phyloP scores from a whole-genome alignment of 2,113 vertebrate genomes.

The Entosphenus tridentatus region DNA sequence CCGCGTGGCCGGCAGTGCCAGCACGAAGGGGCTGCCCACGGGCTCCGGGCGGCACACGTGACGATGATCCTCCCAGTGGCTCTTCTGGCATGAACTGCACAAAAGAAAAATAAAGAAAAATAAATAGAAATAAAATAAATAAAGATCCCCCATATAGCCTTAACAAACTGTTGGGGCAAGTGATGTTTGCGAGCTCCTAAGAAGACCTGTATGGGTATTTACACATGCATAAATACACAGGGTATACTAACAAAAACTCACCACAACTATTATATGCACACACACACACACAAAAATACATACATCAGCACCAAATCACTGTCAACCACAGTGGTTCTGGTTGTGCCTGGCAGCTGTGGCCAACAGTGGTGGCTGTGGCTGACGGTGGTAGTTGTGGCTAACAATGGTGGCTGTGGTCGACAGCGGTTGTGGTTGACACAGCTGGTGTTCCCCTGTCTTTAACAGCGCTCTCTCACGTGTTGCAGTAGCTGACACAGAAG shows the following conservation, averaged over 20 bases:
- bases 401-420: no score
- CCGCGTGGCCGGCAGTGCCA: conserved; percentile 67
- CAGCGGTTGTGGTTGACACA: no score
- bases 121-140: not conserved
- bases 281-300: no score
- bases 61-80: conserved; percentile 75
- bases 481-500: conserved; percentile 92
- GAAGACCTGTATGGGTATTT: no score
- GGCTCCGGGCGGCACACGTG: conserved; percentile 57
- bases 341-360: no score
- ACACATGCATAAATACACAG: not conserved
- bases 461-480: conserved; percentile 42
- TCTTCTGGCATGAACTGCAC: conserved; percentile 61
- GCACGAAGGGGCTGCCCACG: conserved; percentile 72
- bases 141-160: not conserved
- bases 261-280: no score
- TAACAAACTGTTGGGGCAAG: not conserved
- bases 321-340: no score
- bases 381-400: no score
- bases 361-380: no score
- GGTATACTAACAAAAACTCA: not conserved
- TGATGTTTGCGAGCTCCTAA: no score
- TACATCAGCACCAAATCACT: no score
- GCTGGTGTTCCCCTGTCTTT: no score
- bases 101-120: not conserved